Base-by-base conservation (phyloP, 2,888 invertebrate genomes). In the Stegana nigrithorax region DNA sequence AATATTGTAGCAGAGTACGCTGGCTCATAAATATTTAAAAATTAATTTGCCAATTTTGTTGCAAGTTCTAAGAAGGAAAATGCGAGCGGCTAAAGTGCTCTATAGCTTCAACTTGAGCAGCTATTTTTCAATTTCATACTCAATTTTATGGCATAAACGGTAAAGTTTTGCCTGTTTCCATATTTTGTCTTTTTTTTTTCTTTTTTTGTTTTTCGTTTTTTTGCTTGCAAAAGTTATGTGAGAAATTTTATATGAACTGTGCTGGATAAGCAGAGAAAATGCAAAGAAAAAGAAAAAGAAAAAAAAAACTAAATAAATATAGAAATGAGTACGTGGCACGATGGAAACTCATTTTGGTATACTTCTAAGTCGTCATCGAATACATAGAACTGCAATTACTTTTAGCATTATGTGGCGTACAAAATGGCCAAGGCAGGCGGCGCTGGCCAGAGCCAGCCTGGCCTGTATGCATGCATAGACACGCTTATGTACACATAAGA, bases 11-110 rank as follows among this genome's bases (percentile, higher is more conserved):
- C 21, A 55, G n/a, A 27, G 63, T 14, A 27, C 67, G 68, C 61
- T 57, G 60, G 56, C 71, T 75, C 78, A 82, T 81, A 81, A 81
- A 81, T 81, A 81, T 81, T 81, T 81, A 82, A 82, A 82, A 81
- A 81, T 82, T 82, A 82, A 81, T 81, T 80, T 81, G 78, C 75
- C 71, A 76, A 76, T 80, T 74, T 72, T 55, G 71, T 68, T 67
- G 62, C 57, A 64, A 51, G 65, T 51, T 56, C 42, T 60, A 62
- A 50, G 63, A 12, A 45, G 23, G 23, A 29, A n/a, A 32, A 36
- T 56, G 6, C 17, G 25, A 12, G 25, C 5, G n/a, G 12, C 23
- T 50, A 27, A 32, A 56, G 29, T 26, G 39, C 65, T 59, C 60
- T 62, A 67, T 63, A 60, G 68, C 44, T 60, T 60, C 62, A 21